phyloP scores from a whole-genome alignment of 2,888 invertebrate species.

The Eristalis intricaria region DNA sequence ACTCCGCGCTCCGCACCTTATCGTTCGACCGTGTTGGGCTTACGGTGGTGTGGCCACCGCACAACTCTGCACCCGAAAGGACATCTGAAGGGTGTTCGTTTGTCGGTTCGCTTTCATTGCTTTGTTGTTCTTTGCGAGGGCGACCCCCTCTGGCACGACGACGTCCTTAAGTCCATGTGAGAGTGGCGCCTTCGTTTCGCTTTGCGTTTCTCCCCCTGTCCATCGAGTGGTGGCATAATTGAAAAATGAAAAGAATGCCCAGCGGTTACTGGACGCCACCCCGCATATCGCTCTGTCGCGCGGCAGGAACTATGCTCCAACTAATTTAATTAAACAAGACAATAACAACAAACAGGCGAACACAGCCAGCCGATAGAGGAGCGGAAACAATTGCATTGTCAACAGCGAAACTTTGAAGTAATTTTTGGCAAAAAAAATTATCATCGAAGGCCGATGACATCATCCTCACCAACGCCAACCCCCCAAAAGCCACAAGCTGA shows the following conservation, averaged over 20 bases:
- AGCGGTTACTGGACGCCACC: conserved; percentile 1
- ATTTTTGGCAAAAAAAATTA: conserved; percentile 27
- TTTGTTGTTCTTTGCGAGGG: conserved; percentile 14
- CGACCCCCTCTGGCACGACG: conserved; percentile 14
- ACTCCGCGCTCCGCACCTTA: conserved; percentile 16
- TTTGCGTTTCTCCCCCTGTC: conserved; percentile 2
- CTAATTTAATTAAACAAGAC: conserved; percentile 58
- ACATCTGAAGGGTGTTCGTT: conserved; percentile 67
- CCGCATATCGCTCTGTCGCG: background rate
- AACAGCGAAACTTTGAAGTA: conserved; percentile 26
- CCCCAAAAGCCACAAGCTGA: background rate
- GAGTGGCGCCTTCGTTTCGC: conserved; percentile 12
- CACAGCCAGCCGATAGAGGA: conserved; percentile 3
- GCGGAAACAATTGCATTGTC: conserved; percentile 41
- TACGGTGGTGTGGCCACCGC: background rate
- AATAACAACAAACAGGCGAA: background rate
- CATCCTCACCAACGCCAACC: conserved; percentile 16
- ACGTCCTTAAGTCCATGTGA: background rate
- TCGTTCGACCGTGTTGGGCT: background rate
- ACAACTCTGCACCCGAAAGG: conserved; percentile 48
- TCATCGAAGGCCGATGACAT: conserved; percentile 43
- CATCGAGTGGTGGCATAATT: conserved; percentile 32
- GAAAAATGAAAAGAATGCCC: conserved; percentile 31
- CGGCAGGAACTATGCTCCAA: conserved; percentile 24
- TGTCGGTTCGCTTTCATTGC: conserved; percentile 26